Conservation (phyloP, 2,113 vertebrate genomes). For the Sphaerodactylus townsendi region DNA sequence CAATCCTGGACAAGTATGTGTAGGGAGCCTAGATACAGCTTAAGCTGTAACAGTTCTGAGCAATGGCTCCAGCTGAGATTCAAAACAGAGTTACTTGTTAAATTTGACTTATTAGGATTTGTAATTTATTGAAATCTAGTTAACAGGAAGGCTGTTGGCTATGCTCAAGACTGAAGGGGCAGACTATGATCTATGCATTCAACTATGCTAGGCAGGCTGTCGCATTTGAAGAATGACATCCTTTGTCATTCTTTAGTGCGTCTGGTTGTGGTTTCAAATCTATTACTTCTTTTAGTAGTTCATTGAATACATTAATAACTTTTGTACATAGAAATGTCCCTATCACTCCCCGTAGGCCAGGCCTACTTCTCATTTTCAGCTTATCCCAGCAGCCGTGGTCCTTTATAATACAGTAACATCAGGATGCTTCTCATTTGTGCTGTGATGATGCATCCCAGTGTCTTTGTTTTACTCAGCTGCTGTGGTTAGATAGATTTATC, state of each 20-base stretch:
- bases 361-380: slow-evolving; percentile 33
- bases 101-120: slow-evolving; percentile 5
- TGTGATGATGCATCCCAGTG: not conserved
- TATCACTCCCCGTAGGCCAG: slow-evolving; percentile 47
- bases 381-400: not conserved
- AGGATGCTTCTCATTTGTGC: not conserved
- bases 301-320: slow-evolving; percentile 53
- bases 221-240: not conserved
- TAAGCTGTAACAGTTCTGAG: not conserved
- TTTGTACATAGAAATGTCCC: slow-evolving; percentile 43
- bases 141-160: slow-evolving; percentile 23
- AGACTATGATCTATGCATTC: not conserved
- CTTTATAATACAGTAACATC: not conserved
- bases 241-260: slow-evolving; percentile 16
- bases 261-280: slow-evolving; percentile 26
- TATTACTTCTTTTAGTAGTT: slow-evolving; percentile 50
- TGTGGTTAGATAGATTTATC: slow-evolving; percentile 24
- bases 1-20: not conserved
- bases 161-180: slow-evolving; percentile 8
- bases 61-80: not conserved
- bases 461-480: slow-evolving; percentile 21
- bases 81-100: not conserved
- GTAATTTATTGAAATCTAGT: not conserved
- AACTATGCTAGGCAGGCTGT: not conserved
- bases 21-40: not conserved